Percentiles rank a stretch among this genome's conserved stretches.
Evolutionary conservation across 2,888 invertebrate species (phyloP).

Genomic region (Drosophila formosana): DNA sequence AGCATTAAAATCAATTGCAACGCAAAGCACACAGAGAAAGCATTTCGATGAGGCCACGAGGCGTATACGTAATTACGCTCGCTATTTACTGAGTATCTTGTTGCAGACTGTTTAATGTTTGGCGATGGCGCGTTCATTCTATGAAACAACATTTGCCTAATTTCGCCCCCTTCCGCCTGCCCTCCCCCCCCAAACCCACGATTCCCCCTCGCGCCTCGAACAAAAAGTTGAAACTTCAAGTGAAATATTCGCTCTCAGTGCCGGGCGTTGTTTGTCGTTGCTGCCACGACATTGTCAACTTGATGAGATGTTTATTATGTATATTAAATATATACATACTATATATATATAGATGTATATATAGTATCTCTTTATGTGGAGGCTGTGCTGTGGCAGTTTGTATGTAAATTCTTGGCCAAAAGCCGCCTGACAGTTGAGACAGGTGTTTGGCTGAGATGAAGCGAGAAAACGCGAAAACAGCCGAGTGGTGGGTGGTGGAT

Average conservation of each 20-base stretch:
- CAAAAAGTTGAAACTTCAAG: conserved; percentile 38
- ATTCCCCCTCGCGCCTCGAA: neutral
- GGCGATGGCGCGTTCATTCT: conserved; percentile 47
- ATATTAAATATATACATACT: conserved; percentile 27
- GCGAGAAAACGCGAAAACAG: neutral
- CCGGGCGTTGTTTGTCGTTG: conserved; percentile 10
- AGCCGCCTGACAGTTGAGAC: conserved; percentile 35
- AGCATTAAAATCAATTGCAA: neutral
- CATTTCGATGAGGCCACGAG: neutral
- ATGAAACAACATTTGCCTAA: conserved; percentile 57
- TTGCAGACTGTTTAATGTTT: conserved; percentile 52
- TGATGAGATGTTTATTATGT: conserved; percentile 72
- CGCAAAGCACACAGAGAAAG: neutral
- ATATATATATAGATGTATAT: neutral
- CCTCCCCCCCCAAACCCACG: neutral
- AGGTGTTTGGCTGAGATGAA: conserved; percentile 17
- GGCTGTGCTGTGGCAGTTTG: conserved; percentile 40
- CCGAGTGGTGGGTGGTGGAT: neutral
- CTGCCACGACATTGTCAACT: conserved; percentile 34
- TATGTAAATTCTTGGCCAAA: conserved; percentile 54
- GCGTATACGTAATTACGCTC: conserved; percentile 16
- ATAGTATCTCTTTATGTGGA: neutral
- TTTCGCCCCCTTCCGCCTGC: conserved; percentile 26
- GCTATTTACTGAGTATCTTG: neutral
- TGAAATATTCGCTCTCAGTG: conserved; percentile 25